phyloP scores from a whole-genome alignment of 2,113 vertebrate genomes.

The Calypte anna region DNA sequence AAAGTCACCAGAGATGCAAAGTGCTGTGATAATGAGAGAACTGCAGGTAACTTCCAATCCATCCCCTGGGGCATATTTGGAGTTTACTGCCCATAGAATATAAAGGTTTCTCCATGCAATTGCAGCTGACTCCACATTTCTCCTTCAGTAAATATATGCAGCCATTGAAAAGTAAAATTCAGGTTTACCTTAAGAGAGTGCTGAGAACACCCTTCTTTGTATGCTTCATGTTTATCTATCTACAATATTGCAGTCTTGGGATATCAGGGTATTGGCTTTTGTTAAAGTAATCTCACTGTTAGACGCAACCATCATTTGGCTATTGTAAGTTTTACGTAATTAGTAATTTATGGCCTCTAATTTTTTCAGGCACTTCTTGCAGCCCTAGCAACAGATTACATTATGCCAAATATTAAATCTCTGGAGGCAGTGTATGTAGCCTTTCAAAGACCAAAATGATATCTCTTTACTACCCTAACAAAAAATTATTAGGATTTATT shows the following conservation, averaged over 20 bases:
- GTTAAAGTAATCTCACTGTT: constrained; percentile 25
- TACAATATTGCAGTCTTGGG: not conserved
- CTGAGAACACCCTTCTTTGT: not conserved
- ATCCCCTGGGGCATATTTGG: constrained; percentile 40
- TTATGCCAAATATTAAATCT: constrained; percentile 40
- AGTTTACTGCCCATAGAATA: constrained; percentile 55
- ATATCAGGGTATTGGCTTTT: constrained; percentile 26
- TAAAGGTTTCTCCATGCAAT: constrained; percentile 17
- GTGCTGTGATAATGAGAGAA: constrained; percentile 58
- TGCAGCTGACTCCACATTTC: constrained; percentile 32
- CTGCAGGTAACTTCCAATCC: constrained; percentile 37
- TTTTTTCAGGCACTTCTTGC: constrained; percentile 54
- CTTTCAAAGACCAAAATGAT: constrained; percentile 45
- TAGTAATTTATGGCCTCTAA: constrained; percentile 65
- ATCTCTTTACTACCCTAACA: constrained; percentile 8
- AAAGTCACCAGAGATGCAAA: constrained; percentile 36
- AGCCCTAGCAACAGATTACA: constrained; percentile 50
- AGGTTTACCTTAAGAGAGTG: constrained; percentile 31
- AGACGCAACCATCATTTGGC: constrained; percentile 18
- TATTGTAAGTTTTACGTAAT: constrained; percentile 55
- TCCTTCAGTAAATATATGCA: constrained; percentile 45
- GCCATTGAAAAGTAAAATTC: constrained; percentile 36
- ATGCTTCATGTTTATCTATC: not conserved
- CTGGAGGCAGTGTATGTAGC: constrained; percentile 1
- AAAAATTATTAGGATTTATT: constrained; percentile 39